A percentile compares a stretch with the other conserved stretches of the same genome.
These are phyloP conservation scores for Protobothrops mucrosquamatus DNA, from an alignment of 2,113 vertebrate genomes.

Conservation along the genomic window DNA sequence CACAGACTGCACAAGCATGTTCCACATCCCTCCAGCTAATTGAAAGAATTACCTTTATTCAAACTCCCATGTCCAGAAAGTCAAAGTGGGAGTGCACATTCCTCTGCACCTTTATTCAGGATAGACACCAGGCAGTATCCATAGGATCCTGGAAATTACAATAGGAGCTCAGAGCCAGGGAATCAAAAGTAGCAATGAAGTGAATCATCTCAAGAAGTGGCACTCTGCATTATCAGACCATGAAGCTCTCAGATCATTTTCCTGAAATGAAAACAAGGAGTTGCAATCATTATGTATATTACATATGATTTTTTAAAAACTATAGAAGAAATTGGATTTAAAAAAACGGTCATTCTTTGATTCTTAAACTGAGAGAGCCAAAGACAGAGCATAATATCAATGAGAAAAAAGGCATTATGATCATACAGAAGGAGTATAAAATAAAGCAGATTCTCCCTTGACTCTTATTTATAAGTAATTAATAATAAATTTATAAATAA, in stretches of 20 bases:
- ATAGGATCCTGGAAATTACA: constrained; percentile 60
- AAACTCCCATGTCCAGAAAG: constrained; percentile 82
- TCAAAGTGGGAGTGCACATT: constrained; percentile 73
- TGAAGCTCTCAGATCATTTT: constrained; percentile 16
- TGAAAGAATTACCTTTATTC: constrained; percentile 81
- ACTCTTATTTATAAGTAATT: background rate
- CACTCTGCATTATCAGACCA: constrained; percentile 10
- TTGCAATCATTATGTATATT: constrained; percentile 10
- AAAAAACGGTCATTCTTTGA: rapidly evolving
- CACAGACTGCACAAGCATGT: background rate
- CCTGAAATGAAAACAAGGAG: background rate
- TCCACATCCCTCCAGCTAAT: constrained; percentile 1
- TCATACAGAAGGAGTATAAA: background rate
- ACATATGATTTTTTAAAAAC: background rate
- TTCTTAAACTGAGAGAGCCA: background rate
- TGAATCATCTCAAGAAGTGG: constrained; percentile 5
- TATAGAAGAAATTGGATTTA: background rate
- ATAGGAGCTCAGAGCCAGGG: constrained; percentile 25
- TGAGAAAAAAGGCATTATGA: background rate
- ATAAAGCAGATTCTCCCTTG: background rate
- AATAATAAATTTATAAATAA: background rate
- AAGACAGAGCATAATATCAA: background rate
- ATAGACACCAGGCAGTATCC: constrained; percentile 77
- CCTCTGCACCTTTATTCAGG: constrained; percentile 76
- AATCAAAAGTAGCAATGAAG: constrained; percentile 20